Evolutionary conservation across 1,140 invertebrate species (phyloP), one percentile per base, ranked within the genome.

Genomic region (Gryllus bimaculatus): DNA sequence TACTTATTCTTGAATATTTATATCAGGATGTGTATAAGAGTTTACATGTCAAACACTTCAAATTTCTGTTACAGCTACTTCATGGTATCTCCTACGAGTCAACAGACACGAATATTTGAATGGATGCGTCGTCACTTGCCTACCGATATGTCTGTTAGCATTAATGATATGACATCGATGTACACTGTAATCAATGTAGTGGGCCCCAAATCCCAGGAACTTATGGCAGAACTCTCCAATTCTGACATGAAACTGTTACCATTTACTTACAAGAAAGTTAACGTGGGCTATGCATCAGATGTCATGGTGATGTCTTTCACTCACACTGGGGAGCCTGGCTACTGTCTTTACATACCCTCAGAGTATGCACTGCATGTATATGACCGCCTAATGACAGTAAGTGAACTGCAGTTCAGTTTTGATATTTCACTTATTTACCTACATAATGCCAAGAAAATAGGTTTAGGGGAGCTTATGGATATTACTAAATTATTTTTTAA

Each of bases 181-280:
- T 96, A 95, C 84, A 95, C 94, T 1, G 94, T 94, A 1, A 90
- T 96, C 48, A 94, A 95, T 86, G 87, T 96, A 20, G 93, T 96
- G 84, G 95, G 94, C 26, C 94, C 94, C 7, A 90, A 94, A 86
- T 91, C 93, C 48, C 85, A 89, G 48, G 89, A 91, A 82, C 85
- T 96, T 8, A 84, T 96, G 78, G 89, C 89, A 48, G 93, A 95
- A 84, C 84, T 96, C 15, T 93, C 93, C 8, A 93, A 94, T 83
- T 90, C 91, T 66, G 88, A 90, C 79, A 87, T 91, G 78, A 89
- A 89, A 82, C 87, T 93, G 77, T 90, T 92, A 80, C 91, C 93
- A 13, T 95, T 95, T 85, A 92, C 92, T 3, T 94, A 90, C 83
- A 91, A 92, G 88, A 90, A 90, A 83, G 89, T 94, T 26, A 91